phyloP scores from a whole-genome alignment of 2,888 invertebrate species.

The Myopa testacea region DNA sequence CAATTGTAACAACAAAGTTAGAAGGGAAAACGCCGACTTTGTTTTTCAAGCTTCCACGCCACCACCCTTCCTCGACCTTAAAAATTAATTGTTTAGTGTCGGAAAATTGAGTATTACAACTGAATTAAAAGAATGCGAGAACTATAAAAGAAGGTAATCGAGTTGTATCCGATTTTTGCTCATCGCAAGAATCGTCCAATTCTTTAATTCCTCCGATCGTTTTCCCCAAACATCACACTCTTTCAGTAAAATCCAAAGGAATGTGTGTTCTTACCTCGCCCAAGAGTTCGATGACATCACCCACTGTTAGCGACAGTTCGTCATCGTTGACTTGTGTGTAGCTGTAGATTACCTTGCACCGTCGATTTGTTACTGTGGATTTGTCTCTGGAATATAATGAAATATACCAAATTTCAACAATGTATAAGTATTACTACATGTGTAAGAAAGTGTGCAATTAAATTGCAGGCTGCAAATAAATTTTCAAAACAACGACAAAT shows the following conservation, averaged over 20 bases:
- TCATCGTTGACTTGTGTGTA: constrained; percentile 95
- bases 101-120: constrained; percentile 13
- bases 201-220: neutral
- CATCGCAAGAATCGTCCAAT: too few relatives aligned
- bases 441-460: too few relatives aligned
- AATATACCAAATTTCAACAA: neutral
- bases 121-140: too few relatives aligned
- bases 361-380: constrained; percentile 70
- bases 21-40: constrained; percentile 94
- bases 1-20: constrained; percentile 85
- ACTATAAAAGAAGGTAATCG: too few relatives aligned
- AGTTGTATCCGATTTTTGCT: too few relatives aligned
- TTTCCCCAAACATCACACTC: too few relatives aligned
- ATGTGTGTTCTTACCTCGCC: constrained; percentile 76
- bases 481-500: neutral
- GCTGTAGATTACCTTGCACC: constrained; percentile 88
- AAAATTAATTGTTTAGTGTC: neutral
- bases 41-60: constrained; percentile 86
- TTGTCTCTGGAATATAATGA: constrained; percentile 61
- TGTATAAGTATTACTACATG: too few relatives aligned
- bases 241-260: neutral
- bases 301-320: constrained; percentile 87
- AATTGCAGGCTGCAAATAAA: neutral
- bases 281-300: constrained; percentile 90
- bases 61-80: constrained; percentile 90